Percentiles rank a stretch among this genome's conserved stretches.
These are phyloP conservation scores for Agrotis exclamationis DNA, from an alignment of 2,888 invertebrate species.

Conservation along the genomic window DNA sequence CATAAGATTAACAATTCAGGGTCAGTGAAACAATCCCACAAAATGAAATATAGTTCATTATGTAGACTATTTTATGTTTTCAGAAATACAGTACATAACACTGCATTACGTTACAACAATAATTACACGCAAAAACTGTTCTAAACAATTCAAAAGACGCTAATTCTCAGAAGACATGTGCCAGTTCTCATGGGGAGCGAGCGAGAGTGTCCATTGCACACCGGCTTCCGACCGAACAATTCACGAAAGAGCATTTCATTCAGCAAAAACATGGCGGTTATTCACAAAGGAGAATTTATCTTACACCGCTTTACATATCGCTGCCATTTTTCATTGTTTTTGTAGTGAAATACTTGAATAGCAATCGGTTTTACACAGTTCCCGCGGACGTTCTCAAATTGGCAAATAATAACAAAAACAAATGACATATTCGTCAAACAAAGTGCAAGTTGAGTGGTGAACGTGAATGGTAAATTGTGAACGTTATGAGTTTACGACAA, in stretches of 20 bases:
- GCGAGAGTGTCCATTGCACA: slow-evolving; percentile 75
- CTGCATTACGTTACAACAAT: slow-evolving; percentile 54
- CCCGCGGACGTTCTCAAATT: slow-evolving; percentile 43
- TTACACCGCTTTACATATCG: slow-evolving; percentile 22
- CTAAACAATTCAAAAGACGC: slow-evolving; percentile 67
- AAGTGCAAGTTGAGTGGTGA: slow-evolving; percentile 38
- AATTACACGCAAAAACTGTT: slow-evolving; percentile 62
- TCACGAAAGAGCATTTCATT: slow-evolving; percentile 52
- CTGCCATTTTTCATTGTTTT: slow-evolving; percentile 38
- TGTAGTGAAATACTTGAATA: slow-evolving; percentile 25
- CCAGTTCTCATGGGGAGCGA: slow-evolving; percentile 79
- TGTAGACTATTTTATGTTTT: slow-evolving; percentile 7
- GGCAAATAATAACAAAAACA: slow-evolving; percentile 45
- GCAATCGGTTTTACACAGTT: slow-evolving; percentile 33
- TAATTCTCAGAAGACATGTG: slow-evolving; percentile 75
- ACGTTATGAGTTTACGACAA: slow-evolving; percentile 17
- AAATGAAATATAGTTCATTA: not conserved
- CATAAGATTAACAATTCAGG: not conserved
- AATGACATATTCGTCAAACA: slow-evolving; percentile 40
- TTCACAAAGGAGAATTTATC: slow-evolving; percentile 40
- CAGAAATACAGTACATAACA: slow-evolving; percentile 35
- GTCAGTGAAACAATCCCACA: slow-evolving; percentile 8
- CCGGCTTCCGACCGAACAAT: slow-evolving; percentile 54
- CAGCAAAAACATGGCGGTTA: slow-evolving; percentile 44
- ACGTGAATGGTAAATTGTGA: slow-evolving; percentile 33